Evolutionary conservation across 2,113 vertebrate genomes (phyloP).

Genomic region (Cyprinodon tularosa): DNA sequence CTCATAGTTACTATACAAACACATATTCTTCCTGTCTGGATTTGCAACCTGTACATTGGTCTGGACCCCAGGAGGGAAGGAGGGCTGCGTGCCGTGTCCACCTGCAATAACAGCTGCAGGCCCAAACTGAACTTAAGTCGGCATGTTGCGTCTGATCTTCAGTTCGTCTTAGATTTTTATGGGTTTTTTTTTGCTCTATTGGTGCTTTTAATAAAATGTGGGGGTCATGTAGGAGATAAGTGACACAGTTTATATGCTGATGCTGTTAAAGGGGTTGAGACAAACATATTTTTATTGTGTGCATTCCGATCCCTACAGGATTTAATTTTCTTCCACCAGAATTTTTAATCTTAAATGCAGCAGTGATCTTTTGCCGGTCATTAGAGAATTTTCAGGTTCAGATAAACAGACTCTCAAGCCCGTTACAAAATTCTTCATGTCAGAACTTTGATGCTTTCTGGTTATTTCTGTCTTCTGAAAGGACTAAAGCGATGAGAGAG

Average conservation of each 20-base stretch:
- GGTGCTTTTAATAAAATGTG: constrained; percentile 8
- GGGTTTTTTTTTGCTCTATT: background rate
- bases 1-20: constrained; percentile 31
- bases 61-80: constrained; percentile 48
- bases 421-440: background rate
- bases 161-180: constrained; percentile 15
- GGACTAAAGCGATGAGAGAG: background rate
- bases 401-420: background rate
- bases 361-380: background rate
- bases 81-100: constrained; percentile 36
- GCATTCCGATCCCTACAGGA: background rate
- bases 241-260: background rate
- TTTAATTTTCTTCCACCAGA: background rate
- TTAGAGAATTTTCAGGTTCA: background rate
- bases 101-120: constrained; percentile 65
- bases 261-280: background rate
- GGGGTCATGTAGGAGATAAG: background rate
- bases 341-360: background rate
- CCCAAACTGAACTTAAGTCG: constrained; percentile 26
- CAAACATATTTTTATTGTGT: background rate
- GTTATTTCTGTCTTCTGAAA: background rate
- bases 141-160: constrained; percentile 2
- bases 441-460: background rate
- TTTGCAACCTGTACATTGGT: constrained; percentile 43
- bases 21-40: constrained; percentile 10